Conservation (phyloP, 2,113 vertebrate genomes). For the Charadrius vociferus region DNA sequence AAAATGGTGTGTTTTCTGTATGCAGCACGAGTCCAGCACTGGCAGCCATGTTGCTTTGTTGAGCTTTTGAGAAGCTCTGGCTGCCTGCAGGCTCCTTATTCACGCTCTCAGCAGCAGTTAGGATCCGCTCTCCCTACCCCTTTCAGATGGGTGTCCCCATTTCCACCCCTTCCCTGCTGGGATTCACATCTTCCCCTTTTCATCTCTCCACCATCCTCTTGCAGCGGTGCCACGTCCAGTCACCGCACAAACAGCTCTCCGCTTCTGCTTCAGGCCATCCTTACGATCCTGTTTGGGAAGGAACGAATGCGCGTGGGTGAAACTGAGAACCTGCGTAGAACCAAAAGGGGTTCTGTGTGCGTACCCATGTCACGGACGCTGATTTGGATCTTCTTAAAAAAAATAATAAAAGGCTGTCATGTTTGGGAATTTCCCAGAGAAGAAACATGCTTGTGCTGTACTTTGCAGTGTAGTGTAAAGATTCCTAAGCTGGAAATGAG, state of each 20-base stretch:
- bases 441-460: background rate
- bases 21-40: fast-evolving
- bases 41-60: background rate
- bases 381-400: background rate
- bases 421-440: background rate
- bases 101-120: background rate
- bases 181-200: background rate
- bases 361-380: fast-evolving
- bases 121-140: background rate
- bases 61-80: background rate
- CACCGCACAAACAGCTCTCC: background rate
- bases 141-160: background rate
- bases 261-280: background rate
- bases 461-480: background rate
- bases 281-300: fast-evolving
- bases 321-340: fast-evolving
- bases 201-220: background rate
- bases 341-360: background rate
- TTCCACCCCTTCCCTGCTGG: fast-evolving
- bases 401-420: background rate
- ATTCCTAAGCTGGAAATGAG: background rate
- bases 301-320: background rate
- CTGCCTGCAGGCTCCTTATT: background rate
- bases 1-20: background rate
- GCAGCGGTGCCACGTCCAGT: background rate